Base-by-base conservation (phyloP, 2,113 vertebrate species). In the Todiramphus saurophagus region DNA sequence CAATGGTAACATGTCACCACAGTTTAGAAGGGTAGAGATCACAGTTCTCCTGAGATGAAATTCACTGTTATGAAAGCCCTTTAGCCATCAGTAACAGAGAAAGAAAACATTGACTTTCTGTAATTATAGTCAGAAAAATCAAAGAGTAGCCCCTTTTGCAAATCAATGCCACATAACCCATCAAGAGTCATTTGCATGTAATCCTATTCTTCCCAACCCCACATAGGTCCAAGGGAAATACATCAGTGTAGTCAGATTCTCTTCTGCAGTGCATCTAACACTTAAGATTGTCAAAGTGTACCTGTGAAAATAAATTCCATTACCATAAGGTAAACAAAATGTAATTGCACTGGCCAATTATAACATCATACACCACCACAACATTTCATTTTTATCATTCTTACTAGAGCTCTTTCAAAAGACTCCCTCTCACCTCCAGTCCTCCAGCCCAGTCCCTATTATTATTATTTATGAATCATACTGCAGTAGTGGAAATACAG, bases 101-200 rank as follows among this genome's bases (percentile, higher is more conserved):
- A 82, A 91, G 76, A 97, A 97, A 97, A 74, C 37, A 69, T 78
- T 82, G 77, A 93, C 62, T 85, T 93, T 94, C 87, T 95, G 91
- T 95, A 97, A 97, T 97, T 97, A 94, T 79, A 94, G 84, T 95
- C 95, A 94, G 91, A 97, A 96, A 97, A 97, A 94, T 91, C 92
- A 97, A 97, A 97, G 92, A 83, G 66, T 25, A 91, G 31, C 69
- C 73, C 89, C 90, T 88, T 94, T 97, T 92, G 91, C 77, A 95
- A 97, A 97, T 98, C 97, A 97, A 92, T 97, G 94, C 18, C 60
- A 86, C 82, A 89, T 70, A 94, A 93, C 92, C 81, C 19, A 28
- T 93, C 87, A 95, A 90, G 62, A 94, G 67, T 66, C 3, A 0
- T 94, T 96, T 96, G 55, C 69, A 89, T 91, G 92, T 90, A 95